These are phyloP conservation scores for Pseudomugil tenellus DNA, from an alignment of 2,797 vertebrate genomes.

Conservation along the genomic window DNA sequence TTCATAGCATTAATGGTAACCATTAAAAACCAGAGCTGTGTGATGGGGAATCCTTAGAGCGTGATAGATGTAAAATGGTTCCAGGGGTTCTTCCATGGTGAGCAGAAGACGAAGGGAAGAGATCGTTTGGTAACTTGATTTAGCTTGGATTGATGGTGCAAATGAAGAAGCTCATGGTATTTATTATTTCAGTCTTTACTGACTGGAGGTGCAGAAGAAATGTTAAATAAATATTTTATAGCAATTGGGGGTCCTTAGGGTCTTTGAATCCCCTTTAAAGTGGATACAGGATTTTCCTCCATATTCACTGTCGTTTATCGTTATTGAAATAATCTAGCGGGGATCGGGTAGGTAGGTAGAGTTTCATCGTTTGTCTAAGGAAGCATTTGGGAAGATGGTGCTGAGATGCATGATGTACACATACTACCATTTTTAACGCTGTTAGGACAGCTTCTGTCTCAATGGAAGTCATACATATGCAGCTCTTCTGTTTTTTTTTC, in stretches of 20 bases:
- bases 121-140: slow-evolving; percentile 49
- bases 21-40: slow-evolving; percentile 64
- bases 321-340: slow-evolving; percentile 34
- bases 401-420: slow-evolving; percentile 12
- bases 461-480: slow-evolving; percentile 24
- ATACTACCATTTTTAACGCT: background rate
- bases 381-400: slow-evolving; percentile 16
- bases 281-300: slow-evolving; percentile 18
- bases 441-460: background rate
- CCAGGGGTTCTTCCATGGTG: slow-evolving; percentile 40
- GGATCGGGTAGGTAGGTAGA: slow-evolving; percentile 35
- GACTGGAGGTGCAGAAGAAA: slow-evolving; percentile 48
- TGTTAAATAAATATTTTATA: slow-evolving; percentile 56
- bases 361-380: slow-evolving; percentile 26
- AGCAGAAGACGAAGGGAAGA: slow-evolving; percentile 16
- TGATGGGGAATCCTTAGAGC: slow-evolving; percentile 54
- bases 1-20: slow-evolving; percentile 22
- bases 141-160: slow-evolving; percentile 52
- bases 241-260: slow-evolving; percentile 14
- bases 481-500: slow-evolving; percentile 27
- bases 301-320: slow-evolving; percentile 37
- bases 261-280: slow-evolving; percentile 17
- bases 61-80: slow-evolving; percentile 49
- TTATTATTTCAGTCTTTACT: slow-evolving; percentile 64
- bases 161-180: slow-evolving; percentile 54